A percentile compares a stretch with the other conserved stretches of the same genome.
These are phyloP conservation scores for Microtus ochrogaster DNA, from an alignment of 2,113 vertebrate genomes.

Conservation along the genomic window DNA sequence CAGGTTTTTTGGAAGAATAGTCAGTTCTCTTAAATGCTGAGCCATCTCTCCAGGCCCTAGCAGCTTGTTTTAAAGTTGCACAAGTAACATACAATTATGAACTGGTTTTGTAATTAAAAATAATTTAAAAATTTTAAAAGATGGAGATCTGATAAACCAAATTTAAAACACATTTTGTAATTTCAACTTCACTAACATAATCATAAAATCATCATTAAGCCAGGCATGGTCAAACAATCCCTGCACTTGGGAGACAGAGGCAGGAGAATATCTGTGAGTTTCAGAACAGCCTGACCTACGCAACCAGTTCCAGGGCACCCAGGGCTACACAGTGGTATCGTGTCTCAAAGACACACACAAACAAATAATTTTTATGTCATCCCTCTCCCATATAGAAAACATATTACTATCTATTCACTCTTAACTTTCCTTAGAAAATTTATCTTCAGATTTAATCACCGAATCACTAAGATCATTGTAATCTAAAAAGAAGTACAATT, in stretches of 20 bases:
- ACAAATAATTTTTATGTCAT: background rate
- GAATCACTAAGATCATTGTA: background rate
- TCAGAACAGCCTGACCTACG: background rate
- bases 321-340: background rate
- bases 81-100: background rate
- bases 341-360: background rate
- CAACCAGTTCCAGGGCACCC: background rate
- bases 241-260: background rate
- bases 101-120: constrained; percentile 4
- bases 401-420: background rate
- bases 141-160: background rate
- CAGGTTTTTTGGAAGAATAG: no score
- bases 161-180: constrained; percentile 10
- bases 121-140: background rate
- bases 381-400: background rate
- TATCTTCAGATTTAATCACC: background rate
- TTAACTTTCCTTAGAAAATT: background rate
- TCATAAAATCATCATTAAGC: constrained; percentile 12
- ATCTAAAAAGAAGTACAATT: background rate
- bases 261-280: background rate
- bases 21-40: no score
- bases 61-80: background rate
- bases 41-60: background rate
- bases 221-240: background rate
- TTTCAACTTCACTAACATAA: background rate